A percentile compares a stretch with the other conserved stretches of the same genome.
phyloP scores from a whole-genome alignment of 2,113 vertebrate genomes.

The Hippopotamus amphibius region DNA sequence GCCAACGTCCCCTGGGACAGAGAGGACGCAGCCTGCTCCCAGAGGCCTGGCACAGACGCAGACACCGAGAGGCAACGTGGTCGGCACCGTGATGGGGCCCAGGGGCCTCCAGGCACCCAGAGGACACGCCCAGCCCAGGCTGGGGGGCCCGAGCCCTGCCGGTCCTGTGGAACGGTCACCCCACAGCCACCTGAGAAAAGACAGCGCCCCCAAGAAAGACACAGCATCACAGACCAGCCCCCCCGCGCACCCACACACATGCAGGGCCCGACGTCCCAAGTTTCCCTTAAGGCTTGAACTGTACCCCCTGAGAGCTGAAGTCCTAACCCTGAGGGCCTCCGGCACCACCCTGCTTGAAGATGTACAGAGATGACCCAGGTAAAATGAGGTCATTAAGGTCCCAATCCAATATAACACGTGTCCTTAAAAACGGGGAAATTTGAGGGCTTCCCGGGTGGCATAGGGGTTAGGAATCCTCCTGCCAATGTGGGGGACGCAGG shows the following conservation, averaged over 20 bases:
- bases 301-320: background rate
- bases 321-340: background rate
- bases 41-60: background rate
- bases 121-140: background rate
- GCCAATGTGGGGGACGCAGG: too few species aligned
- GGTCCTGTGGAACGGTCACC: background rate
- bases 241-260: background rate
- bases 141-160: background rate
- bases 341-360: background rate
- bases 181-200: fast-evolving
- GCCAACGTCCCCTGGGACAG: background rate
- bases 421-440: background rate
- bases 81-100: background rate
- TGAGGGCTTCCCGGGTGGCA: too few species aligned
- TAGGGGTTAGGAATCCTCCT: too few species aligned
- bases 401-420: background rate
- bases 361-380: background rate
- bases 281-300: background rate
- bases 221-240: background rate
- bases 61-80: too few species aligned
- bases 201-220: background rate
- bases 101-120: background rate
- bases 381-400: background rate
- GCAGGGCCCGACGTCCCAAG: background rate
- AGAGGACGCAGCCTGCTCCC: background rate